Conservation (phyloP, 1,140 invertebrate species). For the Dermatophagoides farinae region DNA sequence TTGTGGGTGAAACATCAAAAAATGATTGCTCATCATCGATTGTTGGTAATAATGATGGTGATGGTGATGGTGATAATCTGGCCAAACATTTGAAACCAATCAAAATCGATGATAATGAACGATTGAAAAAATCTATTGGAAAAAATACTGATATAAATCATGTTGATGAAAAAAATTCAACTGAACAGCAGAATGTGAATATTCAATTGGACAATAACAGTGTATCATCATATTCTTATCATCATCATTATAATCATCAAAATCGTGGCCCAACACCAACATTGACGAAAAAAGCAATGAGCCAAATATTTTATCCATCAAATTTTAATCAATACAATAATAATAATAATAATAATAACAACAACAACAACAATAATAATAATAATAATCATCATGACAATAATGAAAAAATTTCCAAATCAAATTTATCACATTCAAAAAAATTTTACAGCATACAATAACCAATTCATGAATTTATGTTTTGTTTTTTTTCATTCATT, state of each 20-base stretch:
- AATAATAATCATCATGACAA: too few relatives aligned
- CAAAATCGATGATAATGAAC: background rate
- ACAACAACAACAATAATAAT: too few relatives aligned
- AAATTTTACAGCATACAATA: too few relatives aligned
- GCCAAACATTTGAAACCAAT: background rate
- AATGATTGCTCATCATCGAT: background rate
- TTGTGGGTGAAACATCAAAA: too few relatives aligned
- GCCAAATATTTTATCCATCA: background rate
- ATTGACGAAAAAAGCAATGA: slow-evolving; percentile 3
- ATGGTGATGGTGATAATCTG: background rate
- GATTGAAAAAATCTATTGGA: background rate
- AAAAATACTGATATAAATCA: background rate
- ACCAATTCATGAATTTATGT: too few relatives aligned
- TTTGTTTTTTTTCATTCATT: too few relatives aligned
- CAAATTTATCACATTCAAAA: too few relatives aligned
- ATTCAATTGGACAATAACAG: background rate
- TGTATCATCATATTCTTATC: background rate
- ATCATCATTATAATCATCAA: background rate
- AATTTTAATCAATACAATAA: background rate
- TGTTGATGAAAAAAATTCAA: background rate
- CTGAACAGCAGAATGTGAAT: background rate
- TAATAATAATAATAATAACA: too few relatives aligned
- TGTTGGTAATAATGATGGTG: background rate
- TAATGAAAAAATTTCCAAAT: too few relatives aligned
- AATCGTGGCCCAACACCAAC: background rate